Conservation (phyloP, 2,888 invertebrate genomes). For the Pedicia rivosa region DNA sequence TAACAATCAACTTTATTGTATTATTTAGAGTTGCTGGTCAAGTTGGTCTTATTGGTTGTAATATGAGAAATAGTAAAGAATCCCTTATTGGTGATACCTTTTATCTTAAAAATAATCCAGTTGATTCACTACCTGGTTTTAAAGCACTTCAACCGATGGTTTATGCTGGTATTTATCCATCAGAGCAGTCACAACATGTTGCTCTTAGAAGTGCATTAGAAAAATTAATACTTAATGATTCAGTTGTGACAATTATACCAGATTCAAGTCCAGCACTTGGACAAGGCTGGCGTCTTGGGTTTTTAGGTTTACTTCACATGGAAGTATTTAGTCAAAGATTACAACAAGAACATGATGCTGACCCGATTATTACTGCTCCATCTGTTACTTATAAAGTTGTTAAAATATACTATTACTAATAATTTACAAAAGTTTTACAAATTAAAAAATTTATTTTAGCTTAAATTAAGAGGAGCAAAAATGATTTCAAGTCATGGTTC, state of each 20-base stretch:
- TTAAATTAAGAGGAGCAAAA: conserved; percentile 37
- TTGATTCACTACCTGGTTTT: conserved; percentile 47
- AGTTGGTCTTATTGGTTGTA: conserved; percentile 76
- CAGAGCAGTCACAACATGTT: conserved; percentile 72
- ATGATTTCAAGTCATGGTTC: not conserved
- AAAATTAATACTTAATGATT: conserved; percentile 85
- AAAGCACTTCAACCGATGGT: conserved; percentile 61
- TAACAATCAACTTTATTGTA: not conserved
- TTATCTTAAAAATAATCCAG: conserved; percentile 34
- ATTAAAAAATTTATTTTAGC: conserved; percentile 21
- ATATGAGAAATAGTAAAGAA: conserved; percentile 58
- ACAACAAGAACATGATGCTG: conserved; percentile 68
- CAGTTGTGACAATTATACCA: conserved; percentile 64
- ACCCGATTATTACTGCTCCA: conserved; percentile 69
- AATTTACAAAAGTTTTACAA: conserved; percentile 7
- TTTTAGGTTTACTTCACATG: conserved; percentile 70
- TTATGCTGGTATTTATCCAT: conserved; percentile 73
- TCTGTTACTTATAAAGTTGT: conserved; percentile 60
- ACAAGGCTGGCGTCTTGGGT: conserved; percentile 78
- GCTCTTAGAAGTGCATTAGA: conserved; percentile 68
- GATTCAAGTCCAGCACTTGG: conserved; percentile 81
- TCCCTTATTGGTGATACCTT: conserved; percentile 65
- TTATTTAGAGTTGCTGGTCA: conserved; percentile 62
- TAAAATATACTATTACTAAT: not conserved
- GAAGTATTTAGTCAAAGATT: conserved; percentile 79